phyloP scores from a whole-genome alignment of 1,140 invertebrate species.

The Limonius californicus region DNA sequence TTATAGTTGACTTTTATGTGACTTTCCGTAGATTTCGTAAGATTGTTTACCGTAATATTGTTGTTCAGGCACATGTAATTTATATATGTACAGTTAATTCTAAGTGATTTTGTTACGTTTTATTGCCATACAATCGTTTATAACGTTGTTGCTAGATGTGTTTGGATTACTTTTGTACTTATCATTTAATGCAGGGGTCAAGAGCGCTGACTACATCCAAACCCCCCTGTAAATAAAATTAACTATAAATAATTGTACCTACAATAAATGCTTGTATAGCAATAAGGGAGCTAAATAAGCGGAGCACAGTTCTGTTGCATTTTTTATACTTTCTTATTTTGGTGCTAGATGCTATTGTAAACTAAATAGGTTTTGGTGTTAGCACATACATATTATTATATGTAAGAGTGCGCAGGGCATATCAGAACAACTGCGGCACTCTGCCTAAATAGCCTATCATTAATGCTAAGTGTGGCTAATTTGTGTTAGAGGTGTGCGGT shows the following conservation, averaged over 20 bases:
- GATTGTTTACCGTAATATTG: constrained; percentile 8
- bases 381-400: constrained; percentile 27
- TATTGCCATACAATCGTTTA: constrained; percentile 28
- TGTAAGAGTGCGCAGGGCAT: constrained; percentile 20
- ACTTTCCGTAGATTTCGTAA: constrained; percentile 10
- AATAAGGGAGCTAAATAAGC: constrained; percentile 17
- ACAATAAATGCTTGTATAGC: constrained; percentile 18
- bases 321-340: constrained; percentile 23
- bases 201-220: not conserved
- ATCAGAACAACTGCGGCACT: constrained; percentile 16
- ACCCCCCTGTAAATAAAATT: not conserved
- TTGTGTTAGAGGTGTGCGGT: constrained; percentile 37
- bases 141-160: constrained; percentile 4
- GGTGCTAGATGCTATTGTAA: constrained; percentile 32
- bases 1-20: constrained; percentile 12
- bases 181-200: constrained; percentile 8
- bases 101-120: constrained; percentile 20
- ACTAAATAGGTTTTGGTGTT: constrained; percentile 36
- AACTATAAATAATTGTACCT: constrained; percentile 5
- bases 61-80: constrained; percentile 28
- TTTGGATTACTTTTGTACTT: not conserved
- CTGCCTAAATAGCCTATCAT: constrained; percentile 26
- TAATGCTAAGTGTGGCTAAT: constrained; percentile 43
- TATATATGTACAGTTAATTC: constrained; percentile 38
- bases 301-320: constrained; percentile 12